Conservation (phyloP, 2,888 invertebrate species). For the Synergus umbraculus region DNA sequence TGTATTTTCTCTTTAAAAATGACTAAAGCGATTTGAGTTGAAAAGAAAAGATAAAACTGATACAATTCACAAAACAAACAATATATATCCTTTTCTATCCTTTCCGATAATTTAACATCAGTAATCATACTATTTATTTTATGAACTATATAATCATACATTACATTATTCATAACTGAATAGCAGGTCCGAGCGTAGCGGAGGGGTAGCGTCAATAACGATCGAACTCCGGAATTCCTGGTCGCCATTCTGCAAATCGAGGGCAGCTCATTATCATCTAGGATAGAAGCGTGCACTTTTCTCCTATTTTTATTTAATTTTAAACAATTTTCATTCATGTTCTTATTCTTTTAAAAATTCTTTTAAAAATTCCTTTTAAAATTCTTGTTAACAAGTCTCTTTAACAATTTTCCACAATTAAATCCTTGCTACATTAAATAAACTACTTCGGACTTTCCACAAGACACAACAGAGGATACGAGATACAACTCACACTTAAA, state of each 20-base stretch:
- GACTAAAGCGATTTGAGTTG: background rate
- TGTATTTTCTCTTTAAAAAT: no score
- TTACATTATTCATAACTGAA: constrained; percentile 51
- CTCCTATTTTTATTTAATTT: constrained; percentile 2
- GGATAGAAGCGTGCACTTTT: constrained; percentile 9
- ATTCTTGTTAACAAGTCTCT: no score
- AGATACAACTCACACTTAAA: background rate
- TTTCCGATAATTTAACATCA: background rate
- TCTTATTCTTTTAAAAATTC: background rate
- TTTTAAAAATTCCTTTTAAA: no score
- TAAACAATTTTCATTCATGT: background rate
- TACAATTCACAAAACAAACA: background rate
- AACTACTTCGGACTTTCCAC: constrained; percentile 2
- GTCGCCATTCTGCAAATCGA: constrained; percentile 57
- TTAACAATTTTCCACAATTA: background rate
- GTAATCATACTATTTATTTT: background rate
- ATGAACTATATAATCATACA: constrained; percentile 14
- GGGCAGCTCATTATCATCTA: constrained; percentile 53
- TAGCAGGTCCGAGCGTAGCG: constrained; percentile 52
- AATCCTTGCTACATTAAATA: background rate
- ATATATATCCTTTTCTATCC: background rate
- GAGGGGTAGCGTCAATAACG: constrained; percentile 50
- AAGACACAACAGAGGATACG: constrained; percentile 5
- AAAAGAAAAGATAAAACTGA: background rate
- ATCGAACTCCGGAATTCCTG: constrained; percentile 53